Base-by-base conservation (phyloP, 2,888 invertebrate genomes). In the Ceramica pisi region DNA sequence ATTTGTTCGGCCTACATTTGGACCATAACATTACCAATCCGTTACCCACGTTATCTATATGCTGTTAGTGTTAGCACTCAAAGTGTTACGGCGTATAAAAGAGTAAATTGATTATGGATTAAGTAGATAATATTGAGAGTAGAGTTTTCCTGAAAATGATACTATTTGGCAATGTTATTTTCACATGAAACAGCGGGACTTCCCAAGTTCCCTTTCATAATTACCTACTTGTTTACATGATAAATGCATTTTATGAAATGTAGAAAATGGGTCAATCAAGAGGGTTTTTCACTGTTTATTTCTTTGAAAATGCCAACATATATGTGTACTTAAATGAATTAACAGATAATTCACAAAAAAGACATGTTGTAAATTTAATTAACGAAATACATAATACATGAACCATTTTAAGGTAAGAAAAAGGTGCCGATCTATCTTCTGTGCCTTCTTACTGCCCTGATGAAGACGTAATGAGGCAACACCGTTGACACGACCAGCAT, bases 1-100 rank as follows among this genome's bases (percentile, higher is more conserved):
- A 86, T 86, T 68, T 80, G 79, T 83, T 70, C 80, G 86, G 67
- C 86, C 90, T 82, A 89, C 83, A 84, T 90, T 87, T 80, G 67
- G 78, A 71, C 83, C 81, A 80, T 80, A 83, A 82, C 76, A 83
- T 84, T 88, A 83, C 76, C 81, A 82, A 81, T 86, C 76, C 64
- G 66, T 71, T 76, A 38, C 56, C 83, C 66, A 26, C 38, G 81
- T 89, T 90, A 89, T 90, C 88, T 84, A 26, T 77, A 46, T 44
- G 61, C 67, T 86, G 81, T 78, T 78, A 80, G 75, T 73, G 76
- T 87, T 76, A 77, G 63, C 81, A 82, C 83, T 77, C 57, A 62
- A 81, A 78, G 67, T 78, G 70, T 68, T 60, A 71, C 59, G 60
- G 48, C 51, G 72, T 73, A 57, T 71, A 48, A 74, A 75, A 80